A percentile compares a stretch with the other conserved stretches of the same genome.
phyloP scores from a whole-genome alignment of 2,113 vertebrate genomes.

The Microcebus lehilahytsara region DNA sequence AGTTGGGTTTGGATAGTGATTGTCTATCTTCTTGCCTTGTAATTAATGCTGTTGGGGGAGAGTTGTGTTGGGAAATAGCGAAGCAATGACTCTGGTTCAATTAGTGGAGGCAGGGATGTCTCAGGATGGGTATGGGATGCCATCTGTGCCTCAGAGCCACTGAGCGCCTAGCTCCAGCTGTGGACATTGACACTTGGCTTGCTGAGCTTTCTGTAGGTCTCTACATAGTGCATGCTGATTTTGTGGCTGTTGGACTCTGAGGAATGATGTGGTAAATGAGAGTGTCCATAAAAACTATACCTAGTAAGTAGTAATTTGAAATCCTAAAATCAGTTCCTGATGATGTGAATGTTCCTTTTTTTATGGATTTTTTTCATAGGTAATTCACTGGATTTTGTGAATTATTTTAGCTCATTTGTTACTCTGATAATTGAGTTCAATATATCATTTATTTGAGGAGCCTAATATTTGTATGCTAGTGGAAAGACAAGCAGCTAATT shows the following conservation, averaged over 20 bases:
- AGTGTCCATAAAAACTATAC: not conserved
- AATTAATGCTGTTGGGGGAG: not conserved
- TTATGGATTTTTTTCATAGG: no score
- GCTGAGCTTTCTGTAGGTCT: not conserved
- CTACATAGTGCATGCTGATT: not conserved
- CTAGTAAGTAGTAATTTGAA: not conserved
- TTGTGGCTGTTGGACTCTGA: conserved; percentile 4
- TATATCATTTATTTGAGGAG: not conserved
- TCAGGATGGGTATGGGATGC: not conserved
- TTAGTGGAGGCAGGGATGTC: not conserved
- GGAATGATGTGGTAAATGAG: not conserved
- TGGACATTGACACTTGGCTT: not conserved
- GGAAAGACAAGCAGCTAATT: not conserved
- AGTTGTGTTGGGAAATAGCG: not conserved
- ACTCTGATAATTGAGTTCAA: not conserved
- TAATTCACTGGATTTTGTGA: not conserved
- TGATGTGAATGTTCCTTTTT: not conserved
- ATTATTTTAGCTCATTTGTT: not conserved
- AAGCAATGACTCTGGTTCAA: not conserved
- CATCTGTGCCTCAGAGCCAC: not conserved
- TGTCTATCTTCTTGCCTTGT: not conserved
- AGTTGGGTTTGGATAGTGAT: not conserved
- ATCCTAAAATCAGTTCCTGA: not conserved
- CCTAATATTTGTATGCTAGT: not conserved
- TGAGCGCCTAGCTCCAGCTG: not conserved